Evolutionary conservation across 2,797 vertebrate genomes (phyloP).

Genomic region (Ataeniobius toweri): DNA sequence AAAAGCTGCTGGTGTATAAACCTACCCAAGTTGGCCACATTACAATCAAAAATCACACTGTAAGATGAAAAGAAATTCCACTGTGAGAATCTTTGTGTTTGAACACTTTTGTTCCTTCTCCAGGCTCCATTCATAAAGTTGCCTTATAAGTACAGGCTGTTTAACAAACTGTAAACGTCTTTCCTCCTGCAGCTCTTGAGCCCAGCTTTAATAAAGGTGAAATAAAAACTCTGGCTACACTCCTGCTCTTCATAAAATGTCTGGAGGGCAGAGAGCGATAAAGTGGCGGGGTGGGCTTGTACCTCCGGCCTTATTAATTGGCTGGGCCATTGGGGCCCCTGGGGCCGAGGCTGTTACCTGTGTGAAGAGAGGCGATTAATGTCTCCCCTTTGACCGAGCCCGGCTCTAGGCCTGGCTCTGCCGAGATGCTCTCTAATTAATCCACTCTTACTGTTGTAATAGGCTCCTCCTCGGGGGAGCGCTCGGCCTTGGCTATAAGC

Average conservation of each 20-base stretch:
- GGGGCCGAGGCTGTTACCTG: slow-evolving; percentile 76
- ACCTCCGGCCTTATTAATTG: slow-evolving; percentile 81
- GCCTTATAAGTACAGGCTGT: background rate
- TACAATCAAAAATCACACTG: background rate
- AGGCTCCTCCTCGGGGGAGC: slow-evolving; percentile 85
- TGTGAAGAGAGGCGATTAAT: slow-evolving; percentile 79
- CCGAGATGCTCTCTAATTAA: slow-evolving; percentile 93
- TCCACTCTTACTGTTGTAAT: slow-evolving; percentile 96
- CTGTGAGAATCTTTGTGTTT: background rate
- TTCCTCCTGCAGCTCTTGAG: slow-evolving; percentile 37
- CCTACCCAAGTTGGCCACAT: background rate
- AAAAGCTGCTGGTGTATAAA: background rate
- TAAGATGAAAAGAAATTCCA: background rate
- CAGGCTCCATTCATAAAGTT: background rate
- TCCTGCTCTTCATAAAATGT: slow-evolving; percentile 62
- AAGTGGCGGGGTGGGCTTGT: slow-evolving; percentile 72
- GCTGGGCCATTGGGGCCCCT: slow-evolving; percentile 65
- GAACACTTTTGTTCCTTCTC: background rate
- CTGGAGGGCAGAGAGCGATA: slow-evolving; percentile 72
- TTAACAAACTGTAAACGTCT: slow-evolving; percentile 39
- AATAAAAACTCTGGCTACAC: slow-evolving; percentile 51
- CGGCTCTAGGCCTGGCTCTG: slow-evolving; percentile 79
- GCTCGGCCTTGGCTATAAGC: slow-evolving; percentile 60
- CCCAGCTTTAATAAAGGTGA: slow-evolving; percentile 59
- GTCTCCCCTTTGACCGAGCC: slow-evolving; percentile 83